Evolutionary conservation across 2,888 invertebrate genomes (phyloP).

Genomic region (Polietes domitor): DNA sequence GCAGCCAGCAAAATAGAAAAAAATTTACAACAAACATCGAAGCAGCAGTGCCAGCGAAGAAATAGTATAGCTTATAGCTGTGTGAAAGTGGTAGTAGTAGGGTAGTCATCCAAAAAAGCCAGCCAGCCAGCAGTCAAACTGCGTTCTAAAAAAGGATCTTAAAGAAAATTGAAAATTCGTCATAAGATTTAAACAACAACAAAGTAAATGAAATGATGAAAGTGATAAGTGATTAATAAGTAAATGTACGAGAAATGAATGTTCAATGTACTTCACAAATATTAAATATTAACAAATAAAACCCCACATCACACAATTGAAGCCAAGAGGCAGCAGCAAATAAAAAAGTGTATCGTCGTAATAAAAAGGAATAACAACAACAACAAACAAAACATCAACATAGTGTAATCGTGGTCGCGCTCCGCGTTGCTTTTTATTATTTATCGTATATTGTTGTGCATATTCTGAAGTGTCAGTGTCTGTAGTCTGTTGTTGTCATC

Average conservation of each 20-base stretch:
- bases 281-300: background rate
- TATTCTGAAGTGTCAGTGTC: no score
- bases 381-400: background rate
- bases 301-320: background rate
- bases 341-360: no score
- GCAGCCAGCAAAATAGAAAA: slow-evolving; percentile 42
- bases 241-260: background rate
- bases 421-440: no score
- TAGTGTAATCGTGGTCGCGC: background rate
- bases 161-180: background rate
- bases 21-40: slow-evolving; percentile 45
- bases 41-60: background rate
- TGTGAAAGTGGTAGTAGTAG: no score
- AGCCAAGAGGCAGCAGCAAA: no score
- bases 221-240: background rate
- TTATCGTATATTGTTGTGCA: no score
- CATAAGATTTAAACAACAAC: background rate
- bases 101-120: no score
- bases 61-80: no score
- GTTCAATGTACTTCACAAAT: no score
- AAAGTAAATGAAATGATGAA: background rate
- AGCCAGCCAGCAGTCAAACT: slow-evolving; percentile 9
- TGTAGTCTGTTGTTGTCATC: no score
- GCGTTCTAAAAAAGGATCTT: slow-evolving; percentile 46
- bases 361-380: background rate